Conservation (phyloP, 1,140 invertebrate genomes). For the Chionoecetes opilio region DNA sequence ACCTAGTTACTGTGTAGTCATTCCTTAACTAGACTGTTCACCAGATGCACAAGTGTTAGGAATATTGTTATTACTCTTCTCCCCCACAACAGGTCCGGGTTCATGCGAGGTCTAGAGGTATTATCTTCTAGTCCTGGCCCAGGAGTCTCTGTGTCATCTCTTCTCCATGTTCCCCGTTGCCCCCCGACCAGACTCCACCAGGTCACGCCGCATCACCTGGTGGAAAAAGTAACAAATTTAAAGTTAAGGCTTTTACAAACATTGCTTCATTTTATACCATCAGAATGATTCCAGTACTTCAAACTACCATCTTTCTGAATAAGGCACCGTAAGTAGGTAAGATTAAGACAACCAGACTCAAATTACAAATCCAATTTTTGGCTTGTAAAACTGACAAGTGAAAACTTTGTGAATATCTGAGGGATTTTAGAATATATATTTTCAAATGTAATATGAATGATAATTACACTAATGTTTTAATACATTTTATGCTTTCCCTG, state of each 20-base stretch:
- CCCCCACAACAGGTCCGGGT: neutral
- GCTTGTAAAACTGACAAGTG: no score
- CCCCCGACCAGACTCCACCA: conserved; percentile 70
- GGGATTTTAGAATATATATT: no score
- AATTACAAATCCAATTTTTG: no score
- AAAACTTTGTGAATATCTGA: no score
- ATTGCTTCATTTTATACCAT: neutral
- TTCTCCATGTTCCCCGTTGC: conserved; percentile 68
- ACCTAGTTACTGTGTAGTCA: neutral
- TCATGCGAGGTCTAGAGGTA: conserved; percentile 22
- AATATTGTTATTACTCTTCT: conserved; percentile 9
- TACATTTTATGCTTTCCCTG: no score
- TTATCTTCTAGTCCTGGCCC: conserved; percentile 75
- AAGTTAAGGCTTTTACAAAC: neutral
- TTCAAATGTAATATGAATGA: no score
- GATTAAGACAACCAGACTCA: no score
- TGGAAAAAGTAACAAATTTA: conserved; percentile 51
- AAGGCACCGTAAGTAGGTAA: no score
- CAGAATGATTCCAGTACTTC: neutral
- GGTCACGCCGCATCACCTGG: conserved; percentile 73
- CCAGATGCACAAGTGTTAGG: neutral
- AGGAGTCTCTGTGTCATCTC: conserved; percentile 76
- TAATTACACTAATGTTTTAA: no score
- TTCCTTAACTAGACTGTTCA: neutral
- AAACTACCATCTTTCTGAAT: neutral